phyloP scores from a whole-genome alignment of 2,888 invertebrate genomes.

The Eristalis pertinax region DNA sequence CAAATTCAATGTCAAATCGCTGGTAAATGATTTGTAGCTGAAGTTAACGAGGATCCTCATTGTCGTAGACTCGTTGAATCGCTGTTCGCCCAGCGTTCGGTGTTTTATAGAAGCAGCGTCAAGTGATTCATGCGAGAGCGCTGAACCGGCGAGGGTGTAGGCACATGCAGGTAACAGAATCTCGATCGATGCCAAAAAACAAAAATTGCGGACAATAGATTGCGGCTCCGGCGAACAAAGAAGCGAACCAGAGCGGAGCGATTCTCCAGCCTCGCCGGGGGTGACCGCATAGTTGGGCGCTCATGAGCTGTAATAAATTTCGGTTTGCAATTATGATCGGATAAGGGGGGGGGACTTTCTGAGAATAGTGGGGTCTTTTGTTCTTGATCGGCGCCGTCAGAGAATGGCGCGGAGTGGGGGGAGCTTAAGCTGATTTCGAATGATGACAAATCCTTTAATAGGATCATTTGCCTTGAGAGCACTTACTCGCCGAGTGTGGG shows the following conservation, averaged over 20 bases:
- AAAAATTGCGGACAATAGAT: constrained; percentile 37
- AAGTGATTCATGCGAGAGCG: constrained; percentile 8
- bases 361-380: constrained; percentile 15
- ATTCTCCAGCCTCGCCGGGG: constrained; percentile 16
- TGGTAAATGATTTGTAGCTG: constrained; percentile 58
- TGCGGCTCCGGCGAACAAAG: not conserved
- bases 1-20: constrained; percentile 58
- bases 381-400: constrained; percentile 2
- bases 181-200: constrained; percentile 20
- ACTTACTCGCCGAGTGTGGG: not conserved
- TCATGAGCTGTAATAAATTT: constrained; percentile 54
- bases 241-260: not conserved
- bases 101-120: too few species aligned
- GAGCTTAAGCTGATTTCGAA: not conserved
- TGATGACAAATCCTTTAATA: constrained; percentile 20
- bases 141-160: constrained; percentile 33
- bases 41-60: constrained; percentile 41
- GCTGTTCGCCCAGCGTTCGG: not conserved
- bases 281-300: constrained; percentile 46
- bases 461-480: constrained; percentile 3
- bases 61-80: constrained; percentile 36
- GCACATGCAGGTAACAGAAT: constrained; percentile 39
- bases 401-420: not conserved
- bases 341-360: constrained; percentile 25
- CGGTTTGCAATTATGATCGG: constrained; percentile 36